Base-by-base conservation (phyloP, 2,888 invertebrate genomes). In the Eudemis profundana region DNA sequence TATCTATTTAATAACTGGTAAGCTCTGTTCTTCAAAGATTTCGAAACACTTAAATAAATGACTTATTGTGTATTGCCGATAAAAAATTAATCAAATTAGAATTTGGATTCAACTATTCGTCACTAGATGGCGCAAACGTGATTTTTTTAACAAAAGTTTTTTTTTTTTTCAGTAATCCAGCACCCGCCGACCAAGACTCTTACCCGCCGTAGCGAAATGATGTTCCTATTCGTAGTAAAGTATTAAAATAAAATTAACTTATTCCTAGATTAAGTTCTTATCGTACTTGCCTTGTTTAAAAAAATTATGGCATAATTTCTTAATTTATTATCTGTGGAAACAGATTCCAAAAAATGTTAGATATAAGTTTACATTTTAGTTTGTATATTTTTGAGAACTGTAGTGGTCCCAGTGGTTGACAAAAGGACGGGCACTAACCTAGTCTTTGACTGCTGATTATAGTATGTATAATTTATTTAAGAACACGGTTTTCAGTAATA, bases 171-270 rank as follows among this genome's bases (percentile, higher is more conserved):
- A 64, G 64, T 64, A 51, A 64, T 38, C 14, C 21, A 33, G 44
- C 17, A 27, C n/a, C 49, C n/a, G 14, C 49, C 51, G 44, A 59
- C 50, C 44, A 46, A 57, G 36, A 23, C 21, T 19, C 36, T 51
- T 49, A 42, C 64, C 64, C 64, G 64, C 64, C 59, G 64, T 57
- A 50, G 64, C 42, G n/a, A 46, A 38, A 46, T 61, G 53, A 51
- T 64, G 64, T 64, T 64, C 64, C 64, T 64, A 64, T 64, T 59
- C 19, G 7, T 59, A 59, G 50, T 44, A 46, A 44, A 64, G 19
- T 64, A 51, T 57, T 59, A 23, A 50, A 21, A n/a, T 64, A 44
- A 59, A 21, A 51, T 50, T 64, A 64, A 59, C 36, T 64, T 64
- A 64, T 64, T 64, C 36, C 14, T 64, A 64, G 59, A 27, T 51